A percentile compares a stretch with the other conserved stretches of the same genome.
phyloP scores from a whole-genome alignment of 2,797 vertebrate species.

The Myiotriccus ornatus region DNA sequence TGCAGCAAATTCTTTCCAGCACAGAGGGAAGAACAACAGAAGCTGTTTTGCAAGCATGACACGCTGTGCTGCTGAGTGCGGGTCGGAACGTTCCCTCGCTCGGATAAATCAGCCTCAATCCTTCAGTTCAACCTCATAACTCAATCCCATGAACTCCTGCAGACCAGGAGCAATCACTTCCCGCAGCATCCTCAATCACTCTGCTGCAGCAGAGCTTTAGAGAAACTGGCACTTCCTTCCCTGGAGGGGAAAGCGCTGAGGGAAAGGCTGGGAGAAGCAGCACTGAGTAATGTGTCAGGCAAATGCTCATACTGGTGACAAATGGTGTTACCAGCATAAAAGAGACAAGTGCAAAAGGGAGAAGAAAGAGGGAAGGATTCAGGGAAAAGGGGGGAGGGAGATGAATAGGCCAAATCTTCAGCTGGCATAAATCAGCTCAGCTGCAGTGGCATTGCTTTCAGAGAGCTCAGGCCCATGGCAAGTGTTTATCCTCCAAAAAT shows the following conservation, averaged over 20 bases:
- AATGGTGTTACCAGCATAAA: slow-evolving; percentile 3
- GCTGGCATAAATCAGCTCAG: neutral
- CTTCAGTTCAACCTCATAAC: neutral
- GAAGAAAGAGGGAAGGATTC: neutral
- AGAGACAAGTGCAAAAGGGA: slow-evolving; percentile 27
- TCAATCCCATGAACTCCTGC: neutral
- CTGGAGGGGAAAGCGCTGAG: neutral
- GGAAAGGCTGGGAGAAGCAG: neutral
- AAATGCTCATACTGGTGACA: slow-evolving; percentile 48
- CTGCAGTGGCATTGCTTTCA: neutral
- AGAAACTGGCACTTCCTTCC: slow-evolving; percentile 28
- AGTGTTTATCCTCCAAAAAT: neutral
- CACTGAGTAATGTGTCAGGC: neutral
- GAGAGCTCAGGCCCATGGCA: neutral
- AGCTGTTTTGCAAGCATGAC: neutral
- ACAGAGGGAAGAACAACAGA: neutral
- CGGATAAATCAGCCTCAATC: neutral
- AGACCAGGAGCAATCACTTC: neutral
- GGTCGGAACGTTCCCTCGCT: neutral
- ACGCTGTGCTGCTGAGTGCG: neutral
- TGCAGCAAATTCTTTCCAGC: neutral
- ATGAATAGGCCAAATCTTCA: neutral
- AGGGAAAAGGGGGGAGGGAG: neutral
- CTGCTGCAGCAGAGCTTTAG: neutral
- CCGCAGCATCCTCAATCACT: neutral